These are phyloP conservation scores for Accipiter virgatus DNA, from an alignment of 2,113 vertebrate species.

Conservation along the genomic window DNA sequence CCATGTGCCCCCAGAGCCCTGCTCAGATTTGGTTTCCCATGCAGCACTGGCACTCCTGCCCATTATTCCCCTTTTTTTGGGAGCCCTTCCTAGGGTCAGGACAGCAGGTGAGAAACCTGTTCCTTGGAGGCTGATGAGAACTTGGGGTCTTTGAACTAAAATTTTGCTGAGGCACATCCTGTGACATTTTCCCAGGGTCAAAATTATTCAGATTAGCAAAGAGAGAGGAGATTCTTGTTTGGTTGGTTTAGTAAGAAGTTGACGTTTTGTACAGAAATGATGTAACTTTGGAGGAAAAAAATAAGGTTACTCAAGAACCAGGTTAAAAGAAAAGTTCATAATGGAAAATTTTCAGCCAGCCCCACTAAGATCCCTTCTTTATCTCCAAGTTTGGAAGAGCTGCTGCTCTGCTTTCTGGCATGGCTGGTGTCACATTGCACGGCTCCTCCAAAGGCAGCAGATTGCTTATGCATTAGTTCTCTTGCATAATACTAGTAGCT, in stretches of 20 bases:
- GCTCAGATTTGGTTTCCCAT: neutral
- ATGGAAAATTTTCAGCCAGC: neutral
- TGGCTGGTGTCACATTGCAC: neutral
- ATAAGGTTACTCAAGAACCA: neutral
- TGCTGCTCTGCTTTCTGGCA: neutral
- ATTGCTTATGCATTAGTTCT: neutral
- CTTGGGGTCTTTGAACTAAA: neutral
- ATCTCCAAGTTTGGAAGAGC: neutral
- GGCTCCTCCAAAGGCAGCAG: neutral
- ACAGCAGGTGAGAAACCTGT: neutral
- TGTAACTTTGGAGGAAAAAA: neutral
- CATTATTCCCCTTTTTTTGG: neutral
- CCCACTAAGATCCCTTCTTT: neutral
- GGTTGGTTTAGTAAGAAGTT: conserved; percentile 21
- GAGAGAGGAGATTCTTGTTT: conserved; percentile 39
- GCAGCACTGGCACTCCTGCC: neutral
- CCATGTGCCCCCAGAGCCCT: neutral
- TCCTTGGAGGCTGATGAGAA: neutral
- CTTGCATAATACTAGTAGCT: conserved; percentile 7
- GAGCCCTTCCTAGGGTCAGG: neutral
- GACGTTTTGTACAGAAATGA: conserved; percentile 6
- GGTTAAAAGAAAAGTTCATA: neutral
- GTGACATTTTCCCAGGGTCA: conserved; percentile 30
- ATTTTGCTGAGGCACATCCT: neutral
- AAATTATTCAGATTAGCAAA: conserved; percentile 4